Base-by-base conservation (phyloP, 2,888 invertebrate genomes). In the Parelbella ahira region DNA sequence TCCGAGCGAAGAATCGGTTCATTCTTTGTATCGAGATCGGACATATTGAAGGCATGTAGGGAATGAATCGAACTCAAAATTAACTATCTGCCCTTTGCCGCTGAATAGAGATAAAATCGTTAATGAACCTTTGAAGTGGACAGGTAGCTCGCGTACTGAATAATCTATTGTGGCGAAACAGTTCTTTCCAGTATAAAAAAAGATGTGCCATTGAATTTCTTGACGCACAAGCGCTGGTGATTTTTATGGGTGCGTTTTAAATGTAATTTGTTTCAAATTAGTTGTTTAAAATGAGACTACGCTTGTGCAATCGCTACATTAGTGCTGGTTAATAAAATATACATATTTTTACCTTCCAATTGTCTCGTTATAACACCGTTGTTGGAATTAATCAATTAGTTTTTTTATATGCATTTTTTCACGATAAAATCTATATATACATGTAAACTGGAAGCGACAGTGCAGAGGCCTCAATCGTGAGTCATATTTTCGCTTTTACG, bases 31-130 rank as follows among this genome's bases (percentile, higher is more conserved):
- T 69, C 63, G 59, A 51, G 67, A 68, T 68, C 56, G 57, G 62
- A 76, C 73, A 70, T 68, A 64, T 71, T 63, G 67, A 63, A 68
- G 61, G 65, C 64, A 70, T 70, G 75, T 61, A 56, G 47, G 62
- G 66, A 70, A 74, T 71, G 63, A 69, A 66, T 68, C 59, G 54
- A 48, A 30, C 45, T 45, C 38, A 39, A 34, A 56, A 54, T 65
- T 60, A 53, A 67, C 63, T 64, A 52, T 62, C 61, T 63, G 64
- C 58, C 62, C 63, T 60, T 60, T 61, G 15, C 53, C 57, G n/a
- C n/a, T 59, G 47, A 48, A 54, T 47, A 38, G 54, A 63, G 71
- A 72, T 75, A 62, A 56, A 56, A 69, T 71, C 64, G 58, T 58
- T 58, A 61, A 49, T 57, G 49, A 54, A 51, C 53, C 45, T 45